These are phyloP conservation scores for Cephus pulcher DNA, from an alignment of 2,888 invertebrate species.

Conservation along the genomic window DNA sequence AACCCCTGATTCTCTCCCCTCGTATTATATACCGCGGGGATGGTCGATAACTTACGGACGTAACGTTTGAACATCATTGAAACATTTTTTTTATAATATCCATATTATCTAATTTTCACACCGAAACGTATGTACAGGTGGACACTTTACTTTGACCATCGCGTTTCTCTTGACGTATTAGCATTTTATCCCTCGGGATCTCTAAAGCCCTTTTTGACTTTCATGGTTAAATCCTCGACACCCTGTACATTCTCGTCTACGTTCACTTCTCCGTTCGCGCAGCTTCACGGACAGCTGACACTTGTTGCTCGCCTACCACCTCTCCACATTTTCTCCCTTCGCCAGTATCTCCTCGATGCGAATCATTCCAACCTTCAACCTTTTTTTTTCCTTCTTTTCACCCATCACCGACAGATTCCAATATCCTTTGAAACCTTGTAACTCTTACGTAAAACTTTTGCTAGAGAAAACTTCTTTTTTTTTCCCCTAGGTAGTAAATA, in stretches of 20 bases:
- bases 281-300: conserved; percentile 48
- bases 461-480: not conserved
- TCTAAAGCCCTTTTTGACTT: not conserved
- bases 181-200: not conserved
- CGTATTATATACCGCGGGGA: not conserved
- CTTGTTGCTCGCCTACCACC: conserved; percentile 43
- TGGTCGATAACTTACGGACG: not conserved
- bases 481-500: not conserved
- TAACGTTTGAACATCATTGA: not conserved
- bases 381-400: not conserved
- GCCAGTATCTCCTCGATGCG: not conserved
- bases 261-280: conserved; percentile 12
- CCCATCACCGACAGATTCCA: not conserved
- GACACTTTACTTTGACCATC: not conserved
- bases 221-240: not conserved
- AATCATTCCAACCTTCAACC: not conserved
- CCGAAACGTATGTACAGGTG: not conserved
- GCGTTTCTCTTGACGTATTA: not conserved
- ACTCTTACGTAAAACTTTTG: not conserved
- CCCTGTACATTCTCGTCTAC: conserved; percentile 4
- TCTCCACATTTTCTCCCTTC: not conserved
- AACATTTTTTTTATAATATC: not conserved
- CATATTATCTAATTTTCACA: not conserved
- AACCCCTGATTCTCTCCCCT: not conserved
- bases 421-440: not conserved